Percentiles rank a stretch among this genome's conserved stretches.
These are phyloP conservation scores for Augochlora pura DNA, from an alignment of 1,140 invertebrate genomes.

Conservation along the genomic window DNA sequence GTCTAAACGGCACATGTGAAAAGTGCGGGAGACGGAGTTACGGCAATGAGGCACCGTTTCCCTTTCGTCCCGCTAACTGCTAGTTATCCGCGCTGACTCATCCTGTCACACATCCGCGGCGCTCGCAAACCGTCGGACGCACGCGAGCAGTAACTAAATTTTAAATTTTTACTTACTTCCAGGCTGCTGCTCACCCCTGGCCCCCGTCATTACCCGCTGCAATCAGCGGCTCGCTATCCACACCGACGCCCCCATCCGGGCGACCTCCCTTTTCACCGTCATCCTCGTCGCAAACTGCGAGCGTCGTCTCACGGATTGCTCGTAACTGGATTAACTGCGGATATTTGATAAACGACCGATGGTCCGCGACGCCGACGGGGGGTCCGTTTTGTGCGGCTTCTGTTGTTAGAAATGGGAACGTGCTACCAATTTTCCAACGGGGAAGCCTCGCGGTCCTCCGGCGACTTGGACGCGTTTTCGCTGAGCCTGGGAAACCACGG, in stretches of 20 bases:
- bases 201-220: constrained; percentile 79
- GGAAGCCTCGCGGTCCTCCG: neutral
- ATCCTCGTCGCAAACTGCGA: constrained; percentile 68
- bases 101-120: constrained; percentile 62
- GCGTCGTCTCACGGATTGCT: constrained; percentile 65
- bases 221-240: constrained; percentile 74
- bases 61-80: constrained; percentile 6
- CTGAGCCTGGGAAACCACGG: neutral
- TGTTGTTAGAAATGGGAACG: constrained; percentile 24
- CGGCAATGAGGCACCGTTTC: neutral
- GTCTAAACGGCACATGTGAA: no score
- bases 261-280: constrained; percentile 47
- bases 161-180: constrained; percentile 82
- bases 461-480: neutral
- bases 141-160: constrained; percentile 80
- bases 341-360: constrained; percentile 75
- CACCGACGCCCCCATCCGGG: constrained; percentile 42
- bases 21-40: no score
- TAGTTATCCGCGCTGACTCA: constrained; percentile 72
- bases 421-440: neutral
- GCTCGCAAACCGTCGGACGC: constrained; percentile 61
- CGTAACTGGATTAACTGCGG: constrained; percentile 77
- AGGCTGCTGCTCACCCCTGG: constrained; percentile 80
- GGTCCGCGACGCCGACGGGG: constrained; percentile 32
- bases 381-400: constrained; percentile 25